These are phyloP conservation scores for Bombyx mandarina DNA, from an alignment of 1,140 invertebrate species.

Conservation along the genomic window DNA sequence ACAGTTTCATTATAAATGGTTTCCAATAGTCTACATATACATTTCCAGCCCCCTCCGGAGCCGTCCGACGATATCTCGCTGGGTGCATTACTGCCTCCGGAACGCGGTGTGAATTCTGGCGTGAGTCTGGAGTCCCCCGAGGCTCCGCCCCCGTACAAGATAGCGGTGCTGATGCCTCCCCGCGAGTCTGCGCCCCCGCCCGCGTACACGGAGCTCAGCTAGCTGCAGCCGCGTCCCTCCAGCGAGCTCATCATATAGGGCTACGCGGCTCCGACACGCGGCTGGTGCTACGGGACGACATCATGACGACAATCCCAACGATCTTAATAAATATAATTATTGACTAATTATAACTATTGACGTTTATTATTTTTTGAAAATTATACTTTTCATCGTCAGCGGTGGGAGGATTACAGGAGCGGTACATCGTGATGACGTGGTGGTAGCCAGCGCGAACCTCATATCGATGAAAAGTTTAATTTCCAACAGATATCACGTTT, in stretches of 20 bases:
- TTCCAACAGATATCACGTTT: no score
- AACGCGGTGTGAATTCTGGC: conserved; percentile 9
- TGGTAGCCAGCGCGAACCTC: no score
- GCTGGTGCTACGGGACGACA: not conserved
- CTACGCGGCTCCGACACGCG: not conserved
- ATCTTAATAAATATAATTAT: not conserved
- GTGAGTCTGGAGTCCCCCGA: conserved; percentile 16
- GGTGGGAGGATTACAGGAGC: no score
- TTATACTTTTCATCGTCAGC: not conserved
- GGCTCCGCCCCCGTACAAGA: conserved; percentile 77
- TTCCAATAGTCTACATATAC: not conserved
- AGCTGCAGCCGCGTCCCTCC: conserved; percentile 34
- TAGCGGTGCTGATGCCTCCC: conserved; percentile 76
- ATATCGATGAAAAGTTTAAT: no score
- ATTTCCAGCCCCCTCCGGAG: conserved; percentile 18
- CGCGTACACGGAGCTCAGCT: conserved; percentile 76
- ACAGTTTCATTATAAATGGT: no score
- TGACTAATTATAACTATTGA: no score
- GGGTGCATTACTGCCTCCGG: conserved; percentile 21
- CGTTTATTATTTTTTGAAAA: not conserved
- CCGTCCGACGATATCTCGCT: conserved; percentile 35
- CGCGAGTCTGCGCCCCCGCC: conserved; percentile 71
- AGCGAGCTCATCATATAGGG: conserved; percentile 37
- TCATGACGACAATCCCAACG: not conserved
- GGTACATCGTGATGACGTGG: no score